Evolutionary conservation across 2,888 invertebrate genomes (phyloP).

Genomic region (Laothoe populi): DNA sequence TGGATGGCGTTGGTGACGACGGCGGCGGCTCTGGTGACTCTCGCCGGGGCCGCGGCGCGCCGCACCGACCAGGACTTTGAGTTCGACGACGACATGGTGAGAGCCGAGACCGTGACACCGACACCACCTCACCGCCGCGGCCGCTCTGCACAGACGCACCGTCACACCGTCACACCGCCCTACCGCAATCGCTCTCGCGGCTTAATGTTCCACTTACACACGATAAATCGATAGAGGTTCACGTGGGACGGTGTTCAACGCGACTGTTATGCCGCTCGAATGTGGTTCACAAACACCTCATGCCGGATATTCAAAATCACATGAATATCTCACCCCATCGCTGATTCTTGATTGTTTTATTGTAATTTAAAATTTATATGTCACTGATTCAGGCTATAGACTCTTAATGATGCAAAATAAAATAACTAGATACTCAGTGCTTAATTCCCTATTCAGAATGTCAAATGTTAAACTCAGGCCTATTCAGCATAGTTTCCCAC

Average conservation of each 20-base stretch:
- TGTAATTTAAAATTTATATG: too few relatives aligned
- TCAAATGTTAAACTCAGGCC: too few relatives aligned
- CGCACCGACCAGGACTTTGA: conserved; percentile 74
- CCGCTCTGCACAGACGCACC: too few relatives aligned
- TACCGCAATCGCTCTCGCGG: conserved; percentile 15
- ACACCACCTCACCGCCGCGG: conserved; percentile 20
- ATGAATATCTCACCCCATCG: not conserved
- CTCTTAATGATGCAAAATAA: too few relatives aligned
- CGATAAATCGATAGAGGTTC: conserved; percentile 22
- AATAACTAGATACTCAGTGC: too few relatives aligned
- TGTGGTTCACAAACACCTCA: not conserved
- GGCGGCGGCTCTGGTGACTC: conserved; percentile 51
- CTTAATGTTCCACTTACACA: conserved; percentile 17
- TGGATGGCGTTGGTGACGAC: conserved; percentile 52
- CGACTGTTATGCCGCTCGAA: conserved; percentile 5
- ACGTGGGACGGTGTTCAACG: conserved; percentile 2
- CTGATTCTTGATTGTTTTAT: too few relatives aligned
- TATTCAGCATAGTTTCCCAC: too few relatives aligned
- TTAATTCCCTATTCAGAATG: too few relatives aligned
- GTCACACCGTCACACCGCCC: conserved; percentile 15
- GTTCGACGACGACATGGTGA: conserved; percentile 75
- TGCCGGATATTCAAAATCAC: not conserved
- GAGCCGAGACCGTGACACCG: conserved; percentile 26
- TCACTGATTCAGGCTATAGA: too few relatives aligned
- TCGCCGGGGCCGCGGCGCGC: conserved; percentile 50